These are phyloP conservation scores for Toxostoma redivivum DNA, from an alignment of 2,113 vertebrate species.

Conservation along the genomic window DNA sequence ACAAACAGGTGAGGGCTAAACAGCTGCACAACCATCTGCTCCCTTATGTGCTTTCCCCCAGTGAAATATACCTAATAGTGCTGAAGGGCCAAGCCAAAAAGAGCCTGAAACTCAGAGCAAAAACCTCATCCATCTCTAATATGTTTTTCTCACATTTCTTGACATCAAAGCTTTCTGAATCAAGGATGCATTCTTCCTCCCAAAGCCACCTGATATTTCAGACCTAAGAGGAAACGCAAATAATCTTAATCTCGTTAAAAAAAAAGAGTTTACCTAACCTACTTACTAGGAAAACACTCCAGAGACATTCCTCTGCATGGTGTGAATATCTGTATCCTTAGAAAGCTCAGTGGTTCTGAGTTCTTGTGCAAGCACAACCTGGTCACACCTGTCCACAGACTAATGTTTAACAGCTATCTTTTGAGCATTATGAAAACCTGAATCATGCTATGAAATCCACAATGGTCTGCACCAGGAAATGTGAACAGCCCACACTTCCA, in stretches of 20 bases:
- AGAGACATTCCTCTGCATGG: neutral
- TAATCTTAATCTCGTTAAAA: neutral
- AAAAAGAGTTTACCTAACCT: neutral
- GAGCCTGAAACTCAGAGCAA: neutral
- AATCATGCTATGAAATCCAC: neutral
- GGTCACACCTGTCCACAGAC: neutral
- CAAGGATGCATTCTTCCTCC: neutral
- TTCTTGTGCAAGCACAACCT: neutral
- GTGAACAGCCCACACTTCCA: neutral
- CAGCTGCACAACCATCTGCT: neutral
- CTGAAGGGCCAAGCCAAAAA: neutral
- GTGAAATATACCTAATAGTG: neutral
- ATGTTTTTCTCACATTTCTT: neutral
- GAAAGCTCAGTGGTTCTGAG: neutral
- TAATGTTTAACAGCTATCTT: neutral
- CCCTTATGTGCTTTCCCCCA: neutral
- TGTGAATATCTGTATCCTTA: neutral
- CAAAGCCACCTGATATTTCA: neutral
- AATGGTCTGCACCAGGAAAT: neutral
- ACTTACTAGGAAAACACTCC: neutral
- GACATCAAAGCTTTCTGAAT: neutral
- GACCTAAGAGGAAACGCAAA: neutral
- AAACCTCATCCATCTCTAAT: neutral
- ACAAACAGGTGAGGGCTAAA: neutral
- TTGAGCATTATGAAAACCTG: neutral